phyloP scores from a whole-genome alignment of 2,888 invertebrate genomes.

The Cataglyphis albicans region DNA sequence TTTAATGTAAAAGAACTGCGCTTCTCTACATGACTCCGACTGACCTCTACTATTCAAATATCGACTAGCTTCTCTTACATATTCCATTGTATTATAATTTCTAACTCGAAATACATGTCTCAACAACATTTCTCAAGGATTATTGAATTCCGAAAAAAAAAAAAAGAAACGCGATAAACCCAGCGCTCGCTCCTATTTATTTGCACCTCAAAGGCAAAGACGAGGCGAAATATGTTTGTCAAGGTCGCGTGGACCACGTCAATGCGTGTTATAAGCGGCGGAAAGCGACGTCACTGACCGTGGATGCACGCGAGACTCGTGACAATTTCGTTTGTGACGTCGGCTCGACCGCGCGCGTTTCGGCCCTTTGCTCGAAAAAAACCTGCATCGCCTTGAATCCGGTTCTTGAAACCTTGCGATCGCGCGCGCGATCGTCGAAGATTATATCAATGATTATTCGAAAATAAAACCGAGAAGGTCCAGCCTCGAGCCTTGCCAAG shows the following conservation, averaged over 20 bases:
- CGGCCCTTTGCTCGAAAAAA: slow-evolving; percentile 52
- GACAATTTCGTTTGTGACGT: slow-evolving; percentile 69
- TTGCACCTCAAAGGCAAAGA: slow-evolving; percentile 52
- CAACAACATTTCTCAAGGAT: slow-evolving; percentile 16
- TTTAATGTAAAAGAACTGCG: neutral
- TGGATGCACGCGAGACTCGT: slow-evolving; percentile 71
- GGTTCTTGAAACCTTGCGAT: slow-evolving; percentile 46
- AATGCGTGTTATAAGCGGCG: slow-evolving; percentile 36
- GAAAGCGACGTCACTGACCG: slow-evolving; percentile 75
- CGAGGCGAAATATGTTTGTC: slow-evolving; percentile 49
- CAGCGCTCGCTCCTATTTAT: slow-evolving; percentile 22
- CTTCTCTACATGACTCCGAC: neutral
- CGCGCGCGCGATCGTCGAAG: slow-evolving; percentile 14
- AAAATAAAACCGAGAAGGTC: neutral
- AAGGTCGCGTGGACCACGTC: slow-evolving; percentile 72
- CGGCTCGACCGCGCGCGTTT: slow-evolving; percentile 58
- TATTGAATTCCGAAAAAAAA: neutral
- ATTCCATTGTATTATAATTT: neutral
- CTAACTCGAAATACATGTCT: neutral
- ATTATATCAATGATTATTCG: slow-evolving; percentile 4
- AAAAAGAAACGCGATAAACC: neutral
- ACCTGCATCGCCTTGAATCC: slow-evolving; percentile 39
- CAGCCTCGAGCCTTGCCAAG: neutral
- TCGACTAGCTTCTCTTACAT: neutral
- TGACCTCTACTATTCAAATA: neutral